Base-by-base conservation (phyloP, 2,113 vertebrate species). In the Apaloderma vittatum region DNA sequence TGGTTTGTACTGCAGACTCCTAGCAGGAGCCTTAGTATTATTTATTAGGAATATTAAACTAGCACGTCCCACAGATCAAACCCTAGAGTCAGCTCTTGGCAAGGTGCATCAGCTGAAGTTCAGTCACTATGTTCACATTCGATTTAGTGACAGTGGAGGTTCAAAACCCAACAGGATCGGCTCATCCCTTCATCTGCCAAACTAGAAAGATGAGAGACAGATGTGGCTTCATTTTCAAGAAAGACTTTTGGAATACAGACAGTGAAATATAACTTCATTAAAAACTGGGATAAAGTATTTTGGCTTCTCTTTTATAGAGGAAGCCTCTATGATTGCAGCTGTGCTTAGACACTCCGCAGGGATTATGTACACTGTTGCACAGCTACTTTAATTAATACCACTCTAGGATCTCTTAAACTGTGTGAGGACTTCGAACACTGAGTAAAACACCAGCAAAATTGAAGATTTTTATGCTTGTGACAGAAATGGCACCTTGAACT, bases 81-180 rank as follows among this genome's bases (percentile, higher is more conserved):
- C 55, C 29, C 68, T 51, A 43, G 71, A 24, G 8, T 54, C 27
- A 86, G 46, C 12, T 73, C 21, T 4, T 57, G 79, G 21, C 1
- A 1, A 36, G 15, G 34, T 70, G 15, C 0, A 0, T 76, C n/a
- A 52, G 30, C 30, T 65, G n/a, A 65, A 61, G 16, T 29, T 63
- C 49, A 79, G 58, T 43, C 43, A 58, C 29, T 26, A 46, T 11
- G 13, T 67, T 71, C 23, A 11, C 40, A 3, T 58, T 57, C 52
- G 40, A 68, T 87, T 78, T 65, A 78, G 17, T 37, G 48, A 34
- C 29, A 43, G 23, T 7, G 48, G 30, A 37, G 12, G 34, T 49
- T 83, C 43, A 91, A 74, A 94, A 73, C 26, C 12, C 37, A 45
- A 21, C 2, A 86, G 62, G 48, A 92, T 80, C 24, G 88, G 29